Base-by-base conservation (phyloP, 2,797 vertebrate species). In the Tragopan temminckii region DNA sequence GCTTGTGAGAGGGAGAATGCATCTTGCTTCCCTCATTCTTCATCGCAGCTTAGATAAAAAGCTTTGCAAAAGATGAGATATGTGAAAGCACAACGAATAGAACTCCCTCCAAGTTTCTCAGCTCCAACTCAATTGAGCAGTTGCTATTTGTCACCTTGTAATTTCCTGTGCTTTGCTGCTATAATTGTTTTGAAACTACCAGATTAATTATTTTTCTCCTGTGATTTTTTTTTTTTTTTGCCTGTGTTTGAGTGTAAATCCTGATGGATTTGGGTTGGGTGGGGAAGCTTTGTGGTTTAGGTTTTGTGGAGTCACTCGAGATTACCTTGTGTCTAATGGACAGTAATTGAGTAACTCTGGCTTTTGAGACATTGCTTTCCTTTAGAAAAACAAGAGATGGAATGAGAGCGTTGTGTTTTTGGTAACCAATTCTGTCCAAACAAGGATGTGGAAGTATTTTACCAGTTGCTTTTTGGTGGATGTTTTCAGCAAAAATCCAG, bases 381-480 rank as follows among this genome's bases (percentile, higher is more conserved):
- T 68, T 27, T 19, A 74, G 52, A 69, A 84, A 83, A 68, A 13
- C 50, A 62, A 69, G 66, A 66, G 68, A 4, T 63, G 57, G 57
- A 48, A 5, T 78, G 42, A 84, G 77, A 59, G 57, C 27, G 15
- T 17, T 88, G 86, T 70, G 33, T 64, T 92, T 95, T 61, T 42
- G 20, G 66, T 93, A 75, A 58, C 86, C 70, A 12, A 58, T 80
- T 46, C 18, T 78, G 23, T 88, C 50, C 66, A 71, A 90, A 94
- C 70, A 86, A 92, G 86, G 94, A 83, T 85, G 80, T 84, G 85
- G 88, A n/a, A 86, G 55, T 35, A 8, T 79, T 92, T 88, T 46
- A 36, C 40, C 71, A 71, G 53, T 19, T 93, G 42, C 62, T 62
- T 94, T 83, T 78, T 76, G 80, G 23, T 80, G 55, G 48, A 31